Conservation (phyloP, 2,113 vertebrate genomes). For the Pachyramphus minor region DNA sequence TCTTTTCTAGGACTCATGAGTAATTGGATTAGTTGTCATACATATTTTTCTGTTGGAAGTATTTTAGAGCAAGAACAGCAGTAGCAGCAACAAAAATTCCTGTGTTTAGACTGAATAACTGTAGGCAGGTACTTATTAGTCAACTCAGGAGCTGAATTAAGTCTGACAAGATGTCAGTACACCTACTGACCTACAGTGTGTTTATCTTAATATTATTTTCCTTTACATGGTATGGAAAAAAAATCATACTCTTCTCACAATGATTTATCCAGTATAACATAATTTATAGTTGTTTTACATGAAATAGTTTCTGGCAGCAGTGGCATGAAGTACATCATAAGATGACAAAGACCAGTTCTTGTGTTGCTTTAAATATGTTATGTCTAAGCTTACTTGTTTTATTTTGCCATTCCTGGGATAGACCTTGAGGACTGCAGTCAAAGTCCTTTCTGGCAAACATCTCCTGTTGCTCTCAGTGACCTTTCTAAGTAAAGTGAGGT, state of each 20-base stretch:
- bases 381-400: not conserved
- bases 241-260: not conserved
- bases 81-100: not conserved
- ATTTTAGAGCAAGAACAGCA: not conserved
- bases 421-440: not conserved
- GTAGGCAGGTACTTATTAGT: not conserved
- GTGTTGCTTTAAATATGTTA: not conserved
- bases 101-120: not conserved
- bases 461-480: not conserved
- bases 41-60: not conserved
- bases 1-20: not conserved
- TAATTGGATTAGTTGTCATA: not conserved
- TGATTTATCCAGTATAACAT: not conserved
- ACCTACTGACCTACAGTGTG: not conserved
- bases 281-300: not conserved
- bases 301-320: not conserved
- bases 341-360: not conserved
- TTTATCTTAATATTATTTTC: conserved; percentile 12
- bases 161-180: not conserved
- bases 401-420: not conserved
- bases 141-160: not conserved
- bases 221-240: not conserved
- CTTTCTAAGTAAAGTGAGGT: not conserved
- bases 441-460: not conserved
- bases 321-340: not conserved